A percentile compares a stretch with the other conserved stretches of the same genome.
phyloP scores from a whole-genome alignment of 1,140 invertebrate genomes.

The Pogonus chalceus region DNA sequence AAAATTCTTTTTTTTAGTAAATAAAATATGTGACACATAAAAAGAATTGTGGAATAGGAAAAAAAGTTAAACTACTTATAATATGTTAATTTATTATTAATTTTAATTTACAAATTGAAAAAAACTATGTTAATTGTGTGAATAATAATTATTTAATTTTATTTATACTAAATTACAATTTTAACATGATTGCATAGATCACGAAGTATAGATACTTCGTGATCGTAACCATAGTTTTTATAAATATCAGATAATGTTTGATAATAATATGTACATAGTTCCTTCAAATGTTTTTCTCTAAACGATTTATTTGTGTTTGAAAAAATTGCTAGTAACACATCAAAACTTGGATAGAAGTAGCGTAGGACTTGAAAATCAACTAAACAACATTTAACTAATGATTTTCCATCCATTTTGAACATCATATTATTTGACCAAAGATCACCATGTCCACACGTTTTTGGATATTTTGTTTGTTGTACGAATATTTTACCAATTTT shows the following conservation, averaged over 20 bases:
- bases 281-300: neutral
- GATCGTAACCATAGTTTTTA: neutral
- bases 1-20: too few species aligned
- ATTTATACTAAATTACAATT: too few species aligned
- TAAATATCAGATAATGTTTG: neutral
- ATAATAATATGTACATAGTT: neutral
- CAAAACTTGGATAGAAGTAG: neutral
- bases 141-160: too few species aligned
- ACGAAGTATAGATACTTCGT: too few species aligned
- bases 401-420: neutral
- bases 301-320: neutral
- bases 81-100: too few species aligned
- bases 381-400: neutral
- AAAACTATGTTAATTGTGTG: too few species aligned
- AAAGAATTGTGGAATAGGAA: too few species aligned
- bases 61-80: too few species aligned
- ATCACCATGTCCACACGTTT: neutral
- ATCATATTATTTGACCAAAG: conserved; percentile 1
- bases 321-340: neutral
- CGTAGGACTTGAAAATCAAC: neutral
- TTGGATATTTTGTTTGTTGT: neutral
- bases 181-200: too few species aligned
- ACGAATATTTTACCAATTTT: neutral
- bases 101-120: too few species aligned
- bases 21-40: too few species aligned